Evolutionary conservation across 2,797 vertebrate genomes (phyloP), one percentile per base, ranked within the genome.

Genomic region (Brotula barbata): DNA sequence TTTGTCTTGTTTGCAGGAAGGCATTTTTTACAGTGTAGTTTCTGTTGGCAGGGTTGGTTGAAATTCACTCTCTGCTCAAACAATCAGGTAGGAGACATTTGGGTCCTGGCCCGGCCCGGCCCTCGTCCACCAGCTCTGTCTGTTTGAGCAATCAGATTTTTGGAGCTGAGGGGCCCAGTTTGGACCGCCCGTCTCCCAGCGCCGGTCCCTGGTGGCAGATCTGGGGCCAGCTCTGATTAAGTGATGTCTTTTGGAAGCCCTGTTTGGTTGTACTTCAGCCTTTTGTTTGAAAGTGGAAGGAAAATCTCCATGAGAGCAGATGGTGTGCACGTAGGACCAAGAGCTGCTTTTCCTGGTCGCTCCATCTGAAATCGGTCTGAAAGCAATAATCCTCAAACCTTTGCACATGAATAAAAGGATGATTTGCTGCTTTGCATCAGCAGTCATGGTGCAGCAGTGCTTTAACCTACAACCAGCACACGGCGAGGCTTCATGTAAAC

Each of bases 151-250:
- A 85, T 89, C 84, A 86, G 60, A 52, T 53, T 68, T 47, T 58
- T 83, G 78, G 80, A 82, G 72, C 67, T 63, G 44, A 75, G 53
- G 61, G 65, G 68, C 20, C 34, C 51, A 31, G 43, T 69, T 80
- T 85, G 81, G 77, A 68, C 12, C n/a, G 14, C 11, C 48, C 33
- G 15, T 21, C 46, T 55, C 34, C 25, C 46, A 42, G 22, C 9
- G 37, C 22, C 13, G n/a, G 63, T 63, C 81, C 65, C 69, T 19
- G 47, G 60, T 56, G 68, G 74, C 65, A 71, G 72, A 82, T 74
- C 73, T 19, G 6, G 33, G 66, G 78, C 85, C 85, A 82, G 80
- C 31, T 6, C 62, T 86, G 85, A 89, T 89, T 82, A 88, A 88
- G 73, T 82, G 78, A 75, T 77, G 80, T 77, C 55, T 80, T 79